phyloP scores from a whole-genome alignment of 2,888 invertebrate genomes.

The Mythimna impura region DNA sequence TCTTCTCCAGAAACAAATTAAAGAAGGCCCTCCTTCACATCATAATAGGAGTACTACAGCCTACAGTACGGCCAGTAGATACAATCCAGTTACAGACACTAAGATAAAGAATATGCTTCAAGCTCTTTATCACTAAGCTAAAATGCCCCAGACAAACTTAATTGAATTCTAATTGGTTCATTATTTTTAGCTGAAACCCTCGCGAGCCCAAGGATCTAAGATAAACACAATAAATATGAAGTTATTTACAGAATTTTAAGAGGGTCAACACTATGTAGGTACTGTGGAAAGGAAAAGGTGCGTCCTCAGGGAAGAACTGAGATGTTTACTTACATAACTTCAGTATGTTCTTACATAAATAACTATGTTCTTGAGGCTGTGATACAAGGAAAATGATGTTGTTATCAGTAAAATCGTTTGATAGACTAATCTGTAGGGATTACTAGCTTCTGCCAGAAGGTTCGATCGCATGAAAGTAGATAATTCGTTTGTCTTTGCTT shows the following conservation, averaged over 20 bases:
- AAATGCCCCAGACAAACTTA: slow-evolving; percentile 8
- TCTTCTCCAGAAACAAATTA: too few relatives aligned
- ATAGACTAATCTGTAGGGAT: slow-evolving; percentile 12
- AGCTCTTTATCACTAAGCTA: not conserved
- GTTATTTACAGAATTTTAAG: slow-evolving; percentile 35
- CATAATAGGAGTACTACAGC: not conserved
- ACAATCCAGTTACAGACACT: not conserved
- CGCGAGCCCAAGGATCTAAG: slow-evolving; percentile 7
- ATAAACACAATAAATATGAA: slow-evolving; percentile 35
- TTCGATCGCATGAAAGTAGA: too few relatives aligned
- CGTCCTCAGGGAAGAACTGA: slow-evolving; percentile 15
- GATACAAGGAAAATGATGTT: slow-evolving; percentile 4
- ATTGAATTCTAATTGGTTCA: slow-evolving; percentile 50
- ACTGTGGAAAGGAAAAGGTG: slow-evolving; percentile 9
- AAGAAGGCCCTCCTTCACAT: not conserved
- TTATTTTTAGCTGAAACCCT: slow-evolving; percentile 43
- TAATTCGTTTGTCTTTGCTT: too few relatives aligned
- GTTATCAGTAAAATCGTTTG: slow-evolving; percentile 16
- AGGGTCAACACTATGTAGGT: slow-evolving; percentile 13
- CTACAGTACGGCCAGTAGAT: too few relatives aligned
- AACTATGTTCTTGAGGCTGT: not conserved
- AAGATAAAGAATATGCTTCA: not conserved
- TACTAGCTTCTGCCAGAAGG: not conserved
- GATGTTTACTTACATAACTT: slow-evolving; percentile 16
- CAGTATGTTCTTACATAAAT: not conserved